A percentile compares a stretch with the other conserved stretches of the same genome.
These are phyloP conservation scores for Leucophenga maculata DNA, from an alignment of 2,888 invertebrate genomes.

Conservation along the genomic window DNA sequence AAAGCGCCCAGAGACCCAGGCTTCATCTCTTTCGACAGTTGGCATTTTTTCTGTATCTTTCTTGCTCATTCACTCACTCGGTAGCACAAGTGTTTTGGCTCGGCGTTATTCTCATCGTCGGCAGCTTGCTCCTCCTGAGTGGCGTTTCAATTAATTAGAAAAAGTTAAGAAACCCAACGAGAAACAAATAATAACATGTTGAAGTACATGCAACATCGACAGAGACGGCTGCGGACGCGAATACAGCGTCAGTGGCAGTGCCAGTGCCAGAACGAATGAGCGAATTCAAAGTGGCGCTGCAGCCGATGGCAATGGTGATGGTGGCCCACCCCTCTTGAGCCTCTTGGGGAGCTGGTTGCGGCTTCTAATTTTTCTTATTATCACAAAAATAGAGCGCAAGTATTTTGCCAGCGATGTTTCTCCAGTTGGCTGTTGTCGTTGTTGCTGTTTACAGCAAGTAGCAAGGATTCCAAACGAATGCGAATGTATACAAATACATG, in stretches of 20 bases:
- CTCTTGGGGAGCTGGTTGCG: constrained; percentile 42
- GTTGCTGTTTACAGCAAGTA: constrained; percentile 58
- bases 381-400: constrained; percentile 46
- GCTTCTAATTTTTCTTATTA: constrained; percentile 25
- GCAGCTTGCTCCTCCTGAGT: constrained; percentile 57
- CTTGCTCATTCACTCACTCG: constrained; percentile 18
- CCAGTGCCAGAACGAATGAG: constrained; percentile 13
- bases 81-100: constrained; percentile 15
- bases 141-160: constrained; percentile 67
- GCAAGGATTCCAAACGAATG: constrained; percentile 23
- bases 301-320: constrained; percentile 20
- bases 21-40: constrained; percentile 1
- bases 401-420: constrained; percentile 16
- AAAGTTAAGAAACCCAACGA: constrained; percentile 59
- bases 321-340: constrained; percentile 56
- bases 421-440: constrained; percentile 36
- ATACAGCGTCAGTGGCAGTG: constrained; percentile 37
- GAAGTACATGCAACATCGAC: constrained; percentile 56
- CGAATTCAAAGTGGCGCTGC: constrained; percentile 6
- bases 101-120: constrained; percentile 41
- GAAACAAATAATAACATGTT: constrained; percentile 67
- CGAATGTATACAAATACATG: constrained; percentile 20
- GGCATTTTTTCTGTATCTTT: constrained; percentile 27
- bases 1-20: constrained; percentile 16
- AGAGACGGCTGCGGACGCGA: constrained; percentile 4